Conservation (phyloP, 2,888 invertebrate species). For the Serrognathus titanus region DNA sequence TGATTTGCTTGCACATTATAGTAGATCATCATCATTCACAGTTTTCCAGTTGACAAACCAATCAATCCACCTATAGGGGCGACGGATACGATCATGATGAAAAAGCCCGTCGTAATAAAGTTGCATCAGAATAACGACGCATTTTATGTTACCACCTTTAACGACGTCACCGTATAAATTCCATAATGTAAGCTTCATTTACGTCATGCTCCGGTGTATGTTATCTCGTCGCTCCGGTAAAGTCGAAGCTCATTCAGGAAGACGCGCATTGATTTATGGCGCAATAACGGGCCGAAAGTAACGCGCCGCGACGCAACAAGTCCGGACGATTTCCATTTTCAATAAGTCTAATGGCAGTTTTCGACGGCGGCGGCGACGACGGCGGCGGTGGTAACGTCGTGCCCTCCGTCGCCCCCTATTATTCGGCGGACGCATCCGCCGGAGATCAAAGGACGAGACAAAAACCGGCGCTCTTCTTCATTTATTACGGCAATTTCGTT, state of each 20-base stretch:
- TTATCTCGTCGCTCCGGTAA: no score
- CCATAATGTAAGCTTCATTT: neutral
- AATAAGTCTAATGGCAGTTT: neutral
- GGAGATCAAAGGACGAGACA: constrained; percentile 2
- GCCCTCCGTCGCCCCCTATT: neutral
- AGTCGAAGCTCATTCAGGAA: no score
- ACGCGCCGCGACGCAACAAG: neutral
- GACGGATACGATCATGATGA: neutral
- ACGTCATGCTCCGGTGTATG: no score
- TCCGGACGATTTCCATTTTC: neutral
- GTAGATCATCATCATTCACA: no score
- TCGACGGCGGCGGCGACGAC: neutral
- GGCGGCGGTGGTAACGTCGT: neutral
- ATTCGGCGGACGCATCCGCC: neutral
- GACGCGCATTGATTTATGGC: no score
- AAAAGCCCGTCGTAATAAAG: neutral
- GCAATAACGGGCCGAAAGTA: no score
- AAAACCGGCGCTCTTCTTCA: constrained; percentile 20
- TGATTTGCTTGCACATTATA: no score
- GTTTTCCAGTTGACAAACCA: neutral
- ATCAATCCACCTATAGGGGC: neutral
- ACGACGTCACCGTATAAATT: constrained; percentile 1
- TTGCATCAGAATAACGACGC: neutral
- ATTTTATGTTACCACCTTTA: neutral
- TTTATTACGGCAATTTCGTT: constrained; percentile 35